A percentile compares a stretch with the other conserved stretches of the same genome.
phyloP scores from a whole-genome alignment of 1,140 invertebrate genomes.

The Cephus cinctus region DNA sequence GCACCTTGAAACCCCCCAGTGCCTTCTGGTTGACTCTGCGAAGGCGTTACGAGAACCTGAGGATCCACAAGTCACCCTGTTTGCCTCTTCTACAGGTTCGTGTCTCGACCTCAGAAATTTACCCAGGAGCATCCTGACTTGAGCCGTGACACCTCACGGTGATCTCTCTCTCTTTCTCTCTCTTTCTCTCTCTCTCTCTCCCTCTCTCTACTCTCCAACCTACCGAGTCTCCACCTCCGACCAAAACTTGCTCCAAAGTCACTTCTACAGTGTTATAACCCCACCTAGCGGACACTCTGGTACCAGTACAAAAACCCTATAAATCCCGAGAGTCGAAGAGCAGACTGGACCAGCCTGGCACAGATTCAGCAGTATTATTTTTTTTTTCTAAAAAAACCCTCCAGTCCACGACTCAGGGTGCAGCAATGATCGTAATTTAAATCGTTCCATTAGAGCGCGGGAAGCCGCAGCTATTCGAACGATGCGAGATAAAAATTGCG shows the following conservation, averaged over 20 bases:
- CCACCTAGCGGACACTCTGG: too few relatives aligned
- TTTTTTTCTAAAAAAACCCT: too few relatives aligned
- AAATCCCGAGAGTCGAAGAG: too few relatives aligned
- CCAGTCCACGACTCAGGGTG: too few relatives aligned
- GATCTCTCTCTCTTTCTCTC: constrained; percentile 16
- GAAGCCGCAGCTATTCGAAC: too few relatives aligned
- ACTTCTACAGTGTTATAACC: too few relatives aligned
- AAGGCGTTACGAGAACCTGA: constrained; percentile 33
- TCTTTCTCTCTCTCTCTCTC: too few relatives aligned
- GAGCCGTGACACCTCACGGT: constrained; percentile 9
- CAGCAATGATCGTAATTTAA: too few relatives aligned
- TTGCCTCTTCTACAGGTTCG: constrained; percentile 13
- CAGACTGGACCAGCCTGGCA: too few relatives aligned
- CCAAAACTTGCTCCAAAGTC: not conserved
- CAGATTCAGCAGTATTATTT: too few relatives aligned
- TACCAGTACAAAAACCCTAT: too few relatives aligned
- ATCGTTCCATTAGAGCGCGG: too few relatives aligned
- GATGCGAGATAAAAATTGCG: constrained; percentile 30
- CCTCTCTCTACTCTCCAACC: constrained; percentile 26
- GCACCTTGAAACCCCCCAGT: constrained; percentile 35
- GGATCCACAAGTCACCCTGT: constrained; percentile 40
- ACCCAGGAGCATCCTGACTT: constrained; percentile 14
- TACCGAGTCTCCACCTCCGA: constrained; percentile 19
- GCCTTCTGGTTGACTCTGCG: constrained; percentile 29
- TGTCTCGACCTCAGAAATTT: constrained; percentile 6